Conservation (phyloP, 2,888 invertebrate species). For the Theretra japonica region DNA sequence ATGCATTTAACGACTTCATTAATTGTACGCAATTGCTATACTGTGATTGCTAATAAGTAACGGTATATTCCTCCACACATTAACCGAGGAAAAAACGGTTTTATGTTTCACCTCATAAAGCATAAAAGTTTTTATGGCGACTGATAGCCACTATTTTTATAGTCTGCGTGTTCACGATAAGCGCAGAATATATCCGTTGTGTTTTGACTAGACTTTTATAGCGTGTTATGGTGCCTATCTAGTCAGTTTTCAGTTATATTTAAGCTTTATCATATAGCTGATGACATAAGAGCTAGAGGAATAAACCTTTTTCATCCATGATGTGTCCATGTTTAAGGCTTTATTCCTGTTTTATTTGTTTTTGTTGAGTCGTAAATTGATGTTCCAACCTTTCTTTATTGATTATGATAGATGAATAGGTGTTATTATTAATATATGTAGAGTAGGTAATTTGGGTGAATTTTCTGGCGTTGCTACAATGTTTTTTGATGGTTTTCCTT, state of each 20-base stretch:
- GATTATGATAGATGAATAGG: no score
- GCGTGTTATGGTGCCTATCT: slow-evolving; percentile 9
- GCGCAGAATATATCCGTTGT: slow-evolving; percentile 22
- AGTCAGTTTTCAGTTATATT: neutral
- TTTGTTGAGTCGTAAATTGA: neutral
- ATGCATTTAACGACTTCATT: neutral
- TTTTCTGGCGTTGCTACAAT: no score
- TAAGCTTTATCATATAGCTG: neutral
- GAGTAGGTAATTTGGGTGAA: no score
- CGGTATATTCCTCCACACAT: slow-evolving; percentile 19
- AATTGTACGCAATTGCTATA: neutral
- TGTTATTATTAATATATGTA: no score
- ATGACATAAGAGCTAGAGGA: neutral
- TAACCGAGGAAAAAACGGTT: slow-evolving; percentile 18
- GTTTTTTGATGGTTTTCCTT: no score
- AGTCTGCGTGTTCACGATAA: slow-evolving; percentile 44
- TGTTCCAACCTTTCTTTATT: no score
- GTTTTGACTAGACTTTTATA: slow-evolving; percentile 20
- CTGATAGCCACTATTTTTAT: slow-evolving; percentile 43
- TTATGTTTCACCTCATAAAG: slow-evolving; percentile 40
- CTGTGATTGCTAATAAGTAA: slow-evolving; percentile 1
- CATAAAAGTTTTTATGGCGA: slow-evolving; percentile 41
- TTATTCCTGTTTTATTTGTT: neutral
- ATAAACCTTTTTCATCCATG: neutral
- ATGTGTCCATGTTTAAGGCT: neutral